Conservation (phyloP, 2,797 vertebrate genomes). For the Anguilla megastoma region DNA sequence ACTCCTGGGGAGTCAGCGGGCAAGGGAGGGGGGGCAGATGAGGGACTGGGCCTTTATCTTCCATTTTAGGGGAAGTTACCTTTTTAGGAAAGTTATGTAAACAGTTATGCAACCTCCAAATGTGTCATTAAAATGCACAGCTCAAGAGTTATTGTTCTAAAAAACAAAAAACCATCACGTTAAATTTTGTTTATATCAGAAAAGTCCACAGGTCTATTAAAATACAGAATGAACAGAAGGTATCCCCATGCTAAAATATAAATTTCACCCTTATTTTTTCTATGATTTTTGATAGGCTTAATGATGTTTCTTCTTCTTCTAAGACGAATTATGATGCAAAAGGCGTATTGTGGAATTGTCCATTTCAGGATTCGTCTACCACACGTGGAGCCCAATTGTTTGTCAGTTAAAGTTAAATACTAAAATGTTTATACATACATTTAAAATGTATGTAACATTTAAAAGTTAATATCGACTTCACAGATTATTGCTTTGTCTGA, state of each 20-base stretch:
- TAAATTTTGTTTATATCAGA: not conserved
- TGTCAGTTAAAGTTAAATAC: not conserved
- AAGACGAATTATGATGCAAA: no score
- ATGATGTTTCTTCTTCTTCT: no score
- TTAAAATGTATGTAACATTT: not conserved
- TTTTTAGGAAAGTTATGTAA: not conserved
- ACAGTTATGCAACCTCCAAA: not conserved
- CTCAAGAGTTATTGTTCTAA: no score
- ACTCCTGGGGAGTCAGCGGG: no score
- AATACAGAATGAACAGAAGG: no score
- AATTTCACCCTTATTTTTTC: no score
- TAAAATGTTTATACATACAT: not conserved
- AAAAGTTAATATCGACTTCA: no score
- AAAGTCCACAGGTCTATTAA: no score
- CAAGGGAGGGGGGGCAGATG: no score
- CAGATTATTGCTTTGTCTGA: not conserved
- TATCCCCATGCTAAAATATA: not conserved
- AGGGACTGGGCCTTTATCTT: not conserved
- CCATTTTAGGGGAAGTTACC: not conserved
- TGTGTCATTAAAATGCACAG: not conserved
- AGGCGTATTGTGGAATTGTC: not conserved
- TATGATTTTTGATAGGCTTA: no score
- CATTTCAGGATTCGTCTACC: not conserved
- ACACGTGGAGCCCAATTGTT: not conserved
- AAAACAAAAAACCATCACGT: no score